Evolutionary conservation across 2,113 vertebrate species (phyloP), one percentile per base, ranked within the genome.

Genomic region (Bagarius yarrelli): DNA sequence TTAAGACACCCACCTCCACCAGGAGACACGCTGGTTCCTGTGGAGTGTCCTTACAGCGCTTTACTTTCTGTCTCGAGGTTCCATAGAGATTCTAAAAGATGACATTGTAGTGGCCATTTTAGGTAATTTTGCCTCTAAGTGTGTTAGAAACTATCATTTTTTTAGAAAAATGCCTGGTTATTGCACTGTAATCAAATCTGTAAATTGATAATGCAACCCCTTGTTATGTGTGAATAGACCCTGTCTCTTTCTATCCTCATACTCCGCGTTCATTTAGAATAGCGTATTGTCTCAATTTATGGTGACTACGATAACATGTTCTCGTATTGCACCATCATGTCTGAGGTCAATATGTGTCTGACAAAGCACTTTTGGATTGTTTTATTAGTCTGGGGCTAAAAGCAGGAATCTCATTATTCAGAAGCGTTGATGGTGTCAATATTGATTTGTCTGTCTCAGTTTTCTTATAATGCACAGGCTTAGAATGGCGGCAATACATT

Each of bases 81-180:
- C 98, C 70, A 98, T 99, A 59, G 98, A 99, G 94, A 98, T 99
- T 86, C 94, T 99, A 66, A 99, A 96, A 88, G 97, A 98, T 81
- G 96, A 99, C 90, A 96, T 96, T 84, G 98, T 99, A 83, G 98
- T 99, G 59, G 98, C 98, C 56, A 99, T 99, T 88, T 91, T 99
- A 34, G 98, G 98, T 99, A 93, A 57, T 27, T 70, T 53, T 69
- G 32, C 32, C 21, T 40, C 57, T 34, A 21, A 47, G 47, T 47
- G 0, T 47, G n/a, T 66, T 69, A 13, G 14, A 18, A 40, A 70
- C 25, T 23, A 8, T 50, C 36, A 47, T 25, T 47, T 25, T 2
- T n/a, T n/a, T n/a, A n/a, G n/a, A n/a, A n/a, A n/a, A n/a, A n/a
- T n/a, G n/a, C n/a, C n/a, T n/a, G n/a, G n/a, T n/a, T n/a, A n/a